Evolutionary conservation across 2,888 invertebrate genomes (phyloP), one percentile per base, ranked within the genome.

Genomic region (Hirtodrosophila cameraria): DNA sequence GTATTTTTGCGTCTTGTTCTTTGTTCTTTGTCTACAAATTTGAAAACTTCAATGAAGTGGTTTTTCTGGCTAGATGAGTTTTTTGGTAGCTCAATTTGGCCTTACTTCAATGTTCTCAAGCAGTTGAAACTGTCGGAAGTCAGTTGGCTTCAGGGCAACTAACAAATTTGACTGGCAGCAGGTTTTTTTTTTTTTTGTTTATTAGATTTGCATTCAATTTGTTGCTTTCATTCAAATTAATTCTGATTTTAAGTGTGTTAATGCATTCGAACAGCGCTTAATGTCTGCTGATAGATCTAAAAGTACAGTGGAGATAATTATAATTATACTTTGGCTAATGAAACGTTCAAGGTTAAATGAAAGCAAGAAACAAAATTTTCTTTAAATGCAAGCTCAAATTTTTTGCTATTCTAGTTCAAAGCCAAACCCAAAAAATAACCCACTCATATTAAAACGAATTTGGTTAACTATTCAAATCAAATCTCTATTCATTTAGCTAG

Each of bases 61-160:
- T 71, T 71, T 67, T 64, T 61, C 72, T 71, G 58, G 75, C 68
- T 64, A 46, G 59, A 67, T 82, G 66, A 43, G 73, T 68, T 75
- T 63, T 61, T 65, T 69, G 49, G 41, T 46, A 31, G 7, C 38
- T 33, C 36, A 30, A 9, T 13, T 35, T 46, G 59, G 36, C 48
- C 46, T 16, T 31, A 52, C 61, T 65, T 41, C 33, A 50, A 54
- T 45, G 63, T 61, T 70, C 61, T 18, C 8, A 6, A 61, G 36
- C 28, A 27, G 31, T 48, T 55, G 31, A 13, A 27, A 11, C 9
- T 60, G 71, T 50, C 71, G 70, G 70, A 70, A 66, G 57, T 61
- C 13, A 12, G 27, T 30, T 43, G 55, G 31, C 31, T 35, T 33
- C 23, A 28, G 45, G 59, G 15, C 28, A 23, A 30, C 36, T 57